These are phyloP conservation scores for Antigone vipio DNA, from an alignment of 2,113 vertebrate genomes.

Conservation along the genomic window DNA sequence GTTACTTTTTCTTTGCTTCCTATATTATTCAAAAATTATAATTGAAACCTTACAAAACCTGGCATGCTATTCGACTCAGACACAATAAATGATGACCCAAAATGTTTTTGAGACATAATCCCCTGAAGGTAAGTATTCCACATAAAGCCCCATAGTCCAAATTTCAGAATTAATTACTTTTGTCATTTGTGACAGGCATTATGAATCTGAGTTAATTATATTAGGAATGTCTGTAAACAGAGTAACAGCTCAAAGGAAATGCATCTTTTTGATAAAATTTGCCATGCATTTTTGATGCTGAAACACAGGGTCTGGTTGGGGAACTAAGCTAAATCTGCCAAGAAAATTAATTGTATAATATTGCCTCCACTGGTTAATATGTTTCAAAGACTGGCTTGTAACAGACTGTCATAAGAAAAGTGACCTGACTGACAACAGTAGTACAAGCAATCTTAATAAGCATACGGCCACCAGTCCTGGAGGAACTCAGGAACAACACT, in stretches of 20 bases:
- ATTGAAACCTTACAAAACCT: neutral
- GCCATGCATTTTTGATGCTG: neutral
- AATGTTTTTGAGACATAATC: neutral
- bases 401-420: neutral
- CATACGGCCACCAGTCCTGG: neutral
- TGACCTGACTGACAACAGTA: neutral
- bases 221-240: conserved; percentile 30
- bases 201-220: conserved; percentile 28
- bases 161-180: conserved; percentile 6
- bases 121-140: neutral
- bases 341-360: neutral
- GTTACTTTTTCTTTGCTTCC: neutral
- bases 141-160: neutral
- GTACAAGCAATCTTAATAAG: neutral
- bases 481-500: neutral
- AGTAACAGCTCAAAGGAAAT: neutral
- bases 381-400: neutral
- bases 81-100: neutral
- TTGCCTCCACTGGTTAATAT: neutral
- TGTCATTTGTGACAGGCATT: conserved; percentile 18
- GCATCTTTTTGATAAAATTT: neutral
- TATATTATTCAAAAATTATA: neutral
- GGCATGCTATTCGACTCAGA: neutral
- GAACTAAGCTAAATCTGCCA: neutral
- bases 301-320: neutral